A percentile compares a stretch with the other conserved stretches of the same genome.
phyloP scores from a whole-genome alignment of 2,888 invertebrate species.

The Philereme vetulata region DNA sequence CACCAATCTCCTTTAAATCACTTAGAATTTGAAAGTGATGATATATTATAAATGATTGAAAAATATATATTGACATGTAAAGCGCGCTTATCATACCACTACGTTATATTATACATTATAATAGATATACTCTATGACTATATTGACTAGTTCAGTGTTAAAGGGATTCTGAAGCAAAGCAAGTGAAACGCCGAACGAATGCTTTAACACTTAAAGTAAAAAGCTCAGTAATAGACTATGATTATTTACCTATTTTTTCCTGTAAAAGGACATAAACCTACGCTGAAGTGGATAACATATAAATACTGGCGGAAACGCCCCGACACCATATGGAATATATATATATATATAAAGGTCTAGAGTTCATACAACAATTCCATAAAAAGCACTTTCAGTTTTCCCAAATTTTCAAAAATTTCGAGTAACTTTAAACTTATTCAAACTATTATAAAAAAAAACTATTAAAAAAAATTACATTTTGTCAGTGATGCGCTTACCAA shows the following conservation, averaged over 20 bases:
- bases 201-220: conserved; percentile 40
- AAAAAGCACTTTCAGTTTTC: too few relatives aligned
- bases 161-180: conserved; percentile 49
- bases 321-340: too few relatives aligned
- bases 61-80: conserved; percentile 25
- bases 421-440: too few relatives aligned
- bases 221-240: conserved; percentile 42
- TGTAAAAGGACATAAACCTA: conserved; percentile 6
- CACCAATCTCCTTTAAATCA: too few relatives aligned
- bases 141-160: conserved; percentile 65
- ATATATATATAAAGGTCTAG: too few relatives aligned
- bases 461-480: too few relatives aligned
- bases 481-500: too few relatives aligned
- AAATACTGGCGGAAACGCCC: not conserved
- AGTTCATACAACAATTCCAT: too few relatives aligned
- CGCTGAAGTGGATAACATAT: conserved; percentile 7
- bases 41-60: conserved; percentile 28
- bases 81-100: conserved; percentile 32
- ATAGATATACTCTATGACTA: conserved; percentile 57
- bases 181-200: conserved; percentile 48
- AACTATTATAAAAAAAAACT: too few relatives aligned
- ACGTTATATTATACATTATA: conserved; percentile 33
- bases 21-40: too few relatives aligned
- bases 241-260: conserved; percentile 24
- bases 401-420: too few relatives aligned